phyloP scores from a whole-genome alignment of 2,113 vertebrate species.

The Anolis carolinensis region DNA sequence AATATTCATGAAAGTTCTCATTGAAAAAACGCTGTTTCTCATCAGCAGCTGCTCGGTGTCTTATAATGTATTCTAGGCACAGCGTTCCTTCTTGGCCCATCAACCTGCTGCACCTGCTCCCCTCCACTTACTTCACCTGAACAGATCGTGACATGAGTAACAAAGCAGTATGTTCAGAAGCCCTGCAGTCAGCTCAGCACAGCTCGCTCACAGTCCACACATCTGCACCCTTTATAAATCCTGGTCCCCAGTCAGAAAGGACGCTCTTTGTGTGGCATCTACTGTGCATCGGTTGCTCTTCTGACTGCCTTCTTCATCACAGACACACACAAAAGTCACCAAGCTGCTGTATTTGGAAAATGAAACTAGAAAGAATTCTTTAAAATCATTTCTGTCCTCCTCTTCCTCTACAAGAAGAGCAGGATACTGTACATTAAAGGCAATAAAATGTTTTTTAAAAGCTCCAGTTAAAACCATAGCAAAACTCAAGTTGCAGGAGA shows the following conservation, averaged over 20 bases:
- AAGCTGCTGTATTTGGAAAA: constrained; percentile 20
- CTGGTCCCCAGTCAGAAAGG: constrained; percentile 19
- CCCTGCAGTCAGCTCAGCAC: constrained; percentile 1
- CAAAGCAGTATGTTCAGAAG: constrained; percentile 11
- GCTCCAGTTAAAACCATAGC: background rate
- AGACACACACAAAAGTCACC: background rate
- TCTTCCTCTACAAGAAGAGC: background rate
- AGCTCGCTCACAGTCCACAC: constrained; percentile 16
- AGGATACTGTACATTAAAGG: background rate
- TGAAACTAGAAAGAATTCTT: constrained; percentile 1
- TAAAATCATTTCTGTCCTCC: background rate
- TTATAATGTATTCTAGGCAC: constrained; percentile 61
- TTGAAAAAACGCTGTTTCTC: constrained; percentile 44
- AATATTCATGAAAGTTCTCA: constrained; percentile 46
- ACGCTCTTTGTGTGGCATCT: constrained; percentile 40
- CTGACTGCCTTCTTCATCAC: constrained; percentile 17
- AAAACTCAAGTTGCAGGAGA: constrained; percentile 5
- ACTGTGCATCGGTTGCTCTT: constrained; percentile 26
- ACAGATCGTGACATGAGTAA: constrained; percentile 63
- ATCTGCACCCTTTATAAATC: constrained; percentile 38
- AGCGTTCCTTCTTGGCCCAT: constrained; percentile 56
- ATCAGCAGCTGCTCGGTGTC: constrained; percentile 55
- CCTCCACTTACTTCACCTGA: constrained; percentile 65
- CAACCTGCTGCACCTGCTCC: constrained; percentile 63
- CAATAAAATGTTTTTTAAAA: background rate